Conservation (phyloP, 2,113 vertebrate genomes). For the Eidolon helvum region DNA sequence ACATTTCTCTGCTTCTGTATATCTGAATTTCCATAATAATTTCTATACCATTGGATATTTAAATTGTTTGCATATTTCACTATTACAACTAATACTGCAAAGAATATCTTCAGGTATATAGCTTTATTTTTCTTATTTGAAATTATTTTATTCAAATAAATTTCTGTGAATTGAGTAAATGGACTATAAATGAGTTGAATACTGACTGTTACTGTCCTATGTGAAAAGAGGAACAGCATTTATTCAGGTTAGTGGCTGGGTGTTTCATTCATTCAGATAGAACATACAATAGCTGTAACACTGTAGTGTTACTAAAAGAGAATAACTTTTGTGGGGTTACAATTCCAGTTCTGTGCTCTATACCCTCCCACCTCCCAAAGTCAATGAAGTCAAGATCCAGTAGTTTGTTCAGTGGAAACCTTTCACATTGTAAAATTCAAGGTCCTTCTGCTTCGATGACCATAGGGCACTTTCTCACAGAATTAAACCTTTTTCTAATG, state of each 20-base stretch:
- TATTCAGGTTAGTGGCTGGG: background rate
- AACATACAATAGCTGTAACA: background rate
- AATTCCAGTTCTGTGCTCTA: background rate
- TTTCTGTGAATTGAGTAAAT: background rate
- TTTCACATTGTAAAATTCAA: conserved; percentile 28
- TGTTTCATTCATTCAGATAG: background rate
- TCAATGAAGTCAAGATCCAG: background rate
- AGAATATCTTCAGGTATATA: background rate
- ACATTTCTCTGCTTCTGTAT: background rate
- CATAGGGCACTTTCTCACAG: conserved; percentile 44
- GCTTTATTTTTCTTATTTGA: background rate
- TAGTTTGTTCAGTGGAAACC: background rate
- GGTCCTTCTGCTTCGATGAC: conserved; percentile 25
- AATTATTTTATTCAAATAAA: conserved; percentile 6
- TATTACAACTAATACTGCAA: background rate
- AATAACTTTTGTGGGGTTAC: background rate
- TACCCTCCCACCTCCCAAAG: background rate
- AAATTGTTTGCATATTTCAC: background rate
- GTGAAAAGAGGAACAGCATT: background rate
- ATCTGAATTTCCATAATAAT: background rate
- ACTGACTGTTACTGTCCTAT: background rate
- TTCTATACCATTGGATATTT: background rate
- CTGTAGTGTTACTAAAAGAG: background rate
- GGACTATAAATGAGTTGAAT: background rate
- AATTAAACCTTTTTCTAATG: conserved; percentile 57